Conservation (phyloP, 2,888 invertebrate genomes). For the Calephelis perditalis region DNA sequence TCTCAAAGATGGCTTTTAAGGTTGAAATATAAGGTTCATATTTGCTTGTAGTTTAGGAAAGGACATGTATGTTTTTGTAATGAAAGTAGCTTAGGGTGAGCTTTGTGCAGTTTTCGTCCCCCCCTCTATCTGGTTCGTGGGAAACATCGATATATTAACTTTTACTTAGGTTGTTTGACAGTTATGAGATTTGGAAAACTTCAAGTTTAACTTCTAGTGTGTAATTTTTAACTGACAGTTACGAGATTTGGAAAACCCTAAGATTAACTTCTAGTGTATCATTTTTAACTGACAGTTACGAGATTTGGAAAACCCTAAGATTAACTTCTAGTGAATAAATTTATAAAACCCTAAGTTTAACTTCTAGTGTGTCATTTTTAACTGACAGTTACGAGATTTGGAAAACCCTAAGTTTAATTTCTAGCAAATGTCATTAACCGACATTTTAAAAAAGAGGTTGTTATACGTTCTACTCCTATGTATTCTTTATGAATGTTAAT, state of each 20-base stretch:
- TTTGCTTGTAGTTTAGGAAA: slow-evolving; percentile 24
- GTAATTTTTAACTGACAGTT: not conserved
- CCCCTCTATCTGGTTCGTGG: slow-evolving; percentile 64
- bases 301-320: slow-evolving; percentile 3
- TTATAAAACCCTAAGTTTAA: too few relatives aligned
- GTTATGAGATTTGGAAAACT: slow-evolving; percentile 8
- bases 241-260: too few relatives aligned
- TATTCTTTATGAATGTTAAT: too few relatives aligned
- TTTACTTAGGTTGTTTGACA: slow-evolving; percentile 9
- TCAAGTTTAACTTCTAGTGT: not conserved
- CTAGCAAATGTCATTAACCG: not conserved
- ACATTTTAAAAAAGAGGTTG: too few relatives aligned
- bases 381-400: slow-evolving; percentile 10
- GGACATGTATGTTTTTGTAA: slow-evolving; percentile 20
- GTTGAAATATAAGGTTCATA: slow-evolving; percentile 28
- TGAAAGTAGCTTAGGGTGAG: slow-evolving; percentile 44
- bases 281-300: slow-evolving; percentile 8
- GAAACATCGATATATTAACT: slow-evolving; percentile 40
- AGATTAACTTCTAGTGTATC: too few relatives aligned
- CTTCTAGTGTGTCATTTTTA: too few relatives aligned
- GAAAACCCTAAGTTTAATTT: not conserved
- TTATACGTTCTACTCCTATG: too few relatives aligned
- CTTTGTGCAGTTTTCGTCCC: slow-evolving; percentile 43
- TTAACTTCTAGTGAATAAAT: slow-evolving; percentile 1
- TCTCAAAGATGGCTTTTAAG: slow-evolving; percentile 23